Evolutionary conservation across 2,113 vertebrate species (phyloP), one percentile per base, ranked within the genome.

Genomic region (Gambusia affinis): DNA sequence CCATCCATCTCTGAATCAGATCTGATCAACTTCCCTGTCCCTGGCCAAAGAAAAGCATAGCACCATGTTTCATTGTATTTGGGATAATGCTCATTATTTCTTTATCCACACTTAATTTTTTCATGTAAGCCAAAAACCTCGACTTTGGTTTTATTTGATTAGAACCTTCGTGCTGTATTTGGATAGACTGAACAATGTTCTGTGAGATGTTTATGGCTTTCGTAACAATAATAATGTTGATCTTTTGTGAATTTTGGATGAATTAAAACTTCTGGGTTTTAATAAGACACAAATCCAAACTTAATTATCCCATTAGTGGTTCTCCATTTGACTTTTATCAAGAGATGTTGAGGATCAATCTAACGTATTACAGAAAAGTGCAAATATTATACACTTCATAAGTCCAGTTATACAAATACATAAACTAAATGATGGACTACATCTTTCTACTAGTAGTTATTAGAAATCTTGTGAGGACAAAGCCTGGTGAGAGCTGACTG

Each of bases 401-500:
- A 24, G 51, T 22, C 4, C 19, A 22, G 51, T 19, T 39, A 39
- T 28, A 37, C 1, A 65, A 35, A 66, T 11, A 22, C 1, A 44
- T 1, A 44, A 30, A 51, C 17, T 51, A 24, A 37, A 11, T 15
- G 27, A 30, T 17, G 12, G 60, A 7, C 28, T 14, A 62, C 30
- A 30, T 30, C 6, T 14, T 64, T 64, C 35, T n/a, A 4, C 3
- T 33, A 67, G 63, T 11, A 24, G 24, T 2, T 70, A 29, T 44
- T 72, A 69, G 67, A 80, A 77, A 8, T 8, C 62, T 71, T 12
- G 4, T 10, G 35, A 68, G 57, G 31, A 80, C 63, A 80, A 84
- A 75, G 64, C 68, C 47, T 3, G 3, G 24, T 67, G 60, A 83
- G 68, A 51, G 24, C 1, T 51, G 11, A n/a, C 24, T 5, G 27